Percentiles rank a stretch among this genome's conserved stretches.
These are phyloP conservation scores for Helogale parvula DNA, from an alignment of 2,113 vertebrate species.

Conservation along the genomic window DNA sequence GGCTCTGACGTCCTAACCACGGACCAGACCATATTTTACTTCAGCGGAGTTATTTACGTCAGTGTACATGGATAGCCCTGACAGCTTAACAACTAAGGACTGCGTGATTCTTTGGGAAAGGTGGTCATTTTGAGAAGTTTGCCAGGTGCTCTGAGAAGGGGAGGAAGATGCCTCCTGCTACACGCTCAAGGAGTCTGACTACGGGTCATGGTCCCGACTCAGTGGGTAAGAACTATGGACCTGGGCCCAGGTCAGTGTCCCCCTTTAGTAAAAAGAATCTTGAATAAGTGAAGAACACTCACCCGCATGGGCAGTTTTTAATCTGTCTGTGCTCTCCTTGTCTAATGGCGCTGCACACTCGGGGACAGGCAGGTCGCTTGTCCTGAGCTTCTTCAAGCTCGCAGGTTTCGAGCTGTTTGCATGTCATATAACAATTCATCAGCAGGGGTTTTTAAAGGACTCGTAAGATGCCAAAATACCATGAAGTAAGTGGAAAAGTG, in stretches of 20 bases:
- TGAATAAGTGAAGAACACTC: background rate
- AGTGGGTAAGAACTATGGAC: background rate
- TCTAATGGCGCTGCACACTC: background rate
- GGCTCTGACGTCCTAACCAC: background rate
- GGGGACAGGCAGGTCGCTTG: background rate
- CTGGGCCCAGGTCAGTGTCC: background rate
- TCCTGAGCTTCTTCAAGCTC: background rate
- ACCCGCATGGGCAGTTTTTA: background rate
- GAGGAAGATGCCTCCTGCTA: background rate
- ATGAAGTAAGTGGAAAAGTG: background rate
- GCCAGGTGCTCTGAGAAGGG: background rate
- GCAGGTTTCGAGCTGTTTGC: background rate
- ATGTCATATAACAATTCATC: background rate
- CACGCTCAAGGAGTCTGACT: background rate
- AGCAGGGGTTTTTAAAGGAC: background rate
- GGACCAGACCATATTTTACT: background rate
- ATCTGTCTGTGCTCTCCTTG: background rate
- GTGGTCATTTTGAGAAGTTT: background rate
- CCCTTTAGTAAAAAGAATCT: background rate
- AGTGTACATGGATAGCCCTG: background rate
- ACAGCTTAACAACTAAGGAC: background rate
- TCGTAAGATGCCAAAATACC: background rate
- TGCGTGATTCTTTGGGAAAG: constrained; percentile 19
- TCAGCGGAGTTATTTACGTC: background rate
- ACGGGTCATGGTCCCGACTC: background rate